Evolutionary conservation across 2,113 vertebrate genomes (phyloP), one percentile per base, ranked within the genome.

Genomic region (Mastomys coucha): DNA sequence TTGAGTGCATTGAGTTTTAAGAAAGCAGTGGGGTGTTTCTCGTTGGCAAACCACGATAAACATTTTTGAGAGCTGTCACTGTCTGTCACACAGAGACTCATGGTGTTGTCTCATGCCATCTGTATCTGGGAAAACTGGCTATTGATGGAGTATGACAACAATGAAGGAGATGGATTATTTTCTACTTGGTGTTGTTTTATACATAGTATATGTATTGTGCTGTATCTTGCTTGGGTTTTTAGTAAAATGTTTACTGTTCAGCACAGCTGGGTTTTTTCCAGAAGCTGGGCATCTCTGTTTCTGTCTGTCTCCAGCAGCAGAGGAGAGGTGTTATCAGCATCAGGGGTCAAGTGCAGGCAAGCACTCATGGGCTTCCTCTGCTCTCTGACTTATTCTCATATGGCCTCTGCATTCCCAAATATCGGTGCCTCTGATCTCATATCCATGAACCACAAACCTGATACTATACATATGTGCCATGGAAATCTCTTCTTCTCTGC

Each of bases 41-140:
- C 82, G 51, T 63, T 93, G 92, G 91, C 75, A 91, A 96, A 86
- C 28, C 36, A 70, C 5, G 77, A 80, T 92, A 80, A 95, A 97
- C 70, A 73, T 86, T 90, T 88, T 53, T 60, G 82, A 93, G 94
- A 88, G 24, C 51, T 60, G 65, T 94, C 80, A 8, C 26, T 0
- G 0, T 72, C 85, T 91, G 67, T 91, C 95, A 91, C 8, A 5
- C 13, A 2, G 73, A 85, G 49, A 72, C 65, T 75, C 65, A 87
- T 45, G 45, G n/a, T 69, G 60, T 39, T 69, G 72, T 85, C 67
- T 92, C 70, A 0, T 42, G 58, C 87, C 90, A 91, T 89, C 51
- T 69, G 24, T 91, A 72, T 58, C 10, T 39, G 53, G 60, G n/a
- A 51, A 92, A 94, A 75, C 81, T 4, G 26, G 26, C 60, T 42